Percentiles rank a stretch among this genome's conserved stretches.
These are phyloP conservation scores for Allobates femoralis DNA, from an alignment of 2,797 vertebrate species.

Conservation along the genomic window DNA sequence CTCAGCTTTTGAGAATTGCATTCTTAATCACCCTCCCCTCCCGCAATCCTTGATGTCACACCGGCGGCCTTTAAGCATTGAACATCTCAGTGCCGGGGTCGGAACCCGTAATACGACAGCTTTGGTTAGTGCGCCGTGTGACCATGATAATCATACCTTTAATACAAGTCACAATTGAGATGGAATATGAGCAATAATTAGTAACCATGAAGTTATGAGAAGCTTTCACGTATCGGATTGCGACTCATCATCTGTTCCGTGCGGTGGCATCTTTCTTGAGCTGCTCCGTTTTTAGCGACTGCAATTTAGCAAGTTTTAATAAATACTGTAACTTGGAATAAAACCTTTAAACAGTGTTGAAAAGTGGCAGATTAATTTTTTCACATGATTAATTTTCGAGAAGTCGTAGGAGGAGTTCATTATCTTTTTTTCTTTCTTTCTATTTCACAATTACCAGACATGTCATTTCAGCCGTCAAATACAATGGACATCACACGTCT, in stretches of 20 bases:
- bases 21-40: slow-evolving; percentile 59
- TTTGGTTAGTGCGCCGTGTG: neutral
- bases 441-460: slow-evolving; percentile 48
- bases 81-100: slow-evolving; percentile 31
- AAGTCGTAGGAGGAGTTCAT: slow-evolving; percentile 50
- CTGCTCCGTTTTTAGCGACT: neutral
- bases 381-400: slow-evolving; percentile 48
- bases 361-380: slow-evolving; percentile 56
- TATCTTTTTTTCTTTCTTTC: slow-evolving; percentile 45
- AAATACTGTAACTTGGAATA: slow-evolving; percentile 41
- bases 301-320: slow-evolving; percentile 28
- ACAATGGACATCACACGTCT: slow-evolving; percentile 49
- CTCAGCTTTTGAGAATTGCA: slow-evolving; percentile 64
- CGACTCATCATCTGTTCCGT: neutral
- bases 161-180: neutral
- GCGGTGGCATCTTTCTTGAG: neutral
- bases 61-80: slow-evolving; percentile 29
- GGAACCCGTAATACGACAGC: neutral
- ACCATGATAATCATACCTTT: neutral
- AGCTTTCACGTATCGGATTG: neutral
- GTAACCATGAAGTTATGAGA: neutral
- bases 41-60: slow-evolving; percentile 44
- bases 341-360: slow-evolving; percentile 53
- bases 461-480: slow-evolving; percentile 38
- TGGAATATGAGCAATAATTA: neutral